Conservation (phyloP, 2,113 vertebrate genomes). For the Sinocyclocheilus rhinocerous region DNA sequence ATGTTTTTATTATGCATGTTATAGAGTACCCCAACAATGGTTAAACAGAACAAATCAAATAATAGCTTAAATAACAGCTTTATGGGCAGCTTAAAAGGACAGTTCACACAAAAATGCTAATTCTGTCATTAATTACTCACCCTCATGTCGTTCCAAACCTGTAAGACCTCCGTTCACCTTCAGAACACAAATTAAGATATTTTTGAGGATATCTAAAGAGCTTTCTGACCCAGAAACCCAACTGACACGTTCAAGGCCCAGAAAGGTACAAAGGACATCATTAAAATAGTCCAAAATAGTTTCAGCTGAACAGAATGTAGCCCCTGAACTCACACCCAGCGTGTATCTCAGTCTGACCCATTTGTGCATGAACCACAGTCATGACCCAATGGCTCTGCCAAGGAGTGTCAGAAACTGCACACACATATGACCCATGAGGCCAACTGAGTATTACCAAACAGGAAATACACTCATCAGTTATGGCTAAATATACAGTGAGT, state of each 20-base stretch:
- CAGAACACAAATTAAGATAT: no score
- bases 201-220: no score
- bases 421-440: constrained; percentile 64
- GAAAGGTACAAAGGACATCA: no score
- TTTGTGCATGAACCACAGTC: constrained; percentile 56
- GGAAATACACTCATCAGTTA: constrained; percentile 73
- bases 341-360: constrained; percentile 66
- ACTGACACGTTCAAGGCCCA: no score
- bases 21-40: no score
- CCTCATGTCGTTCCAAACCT: no score
- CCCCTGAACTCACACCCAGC: constrained; percentile 52
- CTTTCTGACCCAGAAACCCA: no score
- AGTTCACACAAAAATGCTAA: no score
- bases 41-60: no score
- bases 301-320: constrained; percentile 27
- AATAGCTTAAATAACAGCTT: not conserved
- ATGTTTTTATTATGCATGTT: no score
- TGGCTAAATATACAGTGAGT: constrained; percentile 66
- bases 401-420: constrained; percentile 63
- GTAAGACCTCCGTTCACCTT: no score
- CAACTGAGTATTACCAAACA: constrained; percentile 66
- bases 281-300: not conserved
- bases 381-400: constrained; percentile 61
- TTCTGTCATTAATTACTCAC: no score
- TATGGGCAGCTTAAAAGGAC: not conserved